Percentiles rank a stretch among this genome's conserved stretches.
phyloP scores from a whole-genome alignment of 2,797 vertebrate genomes.

The Anguilla obscura region DNA sequence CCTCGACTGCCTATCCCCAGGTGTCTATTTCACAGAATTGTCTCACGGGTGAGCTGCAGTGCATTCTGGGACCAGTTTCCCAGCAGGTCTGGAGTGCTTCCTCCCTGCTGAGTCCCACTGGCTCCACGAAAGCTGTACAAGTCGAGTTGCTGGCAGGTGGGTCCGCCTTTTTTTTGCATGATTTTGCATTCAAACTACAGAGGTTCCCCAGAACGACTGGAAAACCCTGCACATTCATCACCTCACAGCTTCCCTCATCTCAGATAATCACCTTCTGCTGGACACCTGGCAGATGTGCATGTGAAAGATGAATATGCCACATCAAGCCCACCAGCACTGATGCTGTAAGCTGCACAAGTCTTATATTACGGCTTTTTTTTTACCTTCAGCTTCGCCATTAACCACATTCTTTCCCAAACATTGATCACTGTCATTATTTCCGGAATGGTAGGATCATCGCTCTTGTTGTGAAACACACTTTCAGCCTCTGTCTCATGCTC shows the following conservation, averaged over 20 bases:
- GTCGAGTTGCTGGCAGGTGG: not conserved
- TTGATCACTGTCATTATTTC: not conserved
- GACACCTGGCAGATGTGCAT: not conserved
- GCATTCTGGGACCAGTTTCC: conserved; percentile 27
- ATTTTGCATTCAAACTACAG: conserved; percentile 2
- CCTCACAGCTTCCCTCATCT: not conserved
- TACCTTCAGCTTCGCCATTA: not conserved
- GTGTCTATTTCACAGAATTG: conserved; percentile 16
- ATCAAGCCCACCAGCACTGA: not conserved
- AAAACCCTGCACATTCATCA: conserved; percentile 5
- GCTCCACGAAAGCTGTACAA: conserved; percentile 7
- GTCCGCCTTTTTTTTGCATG: conserved; percentile 11
- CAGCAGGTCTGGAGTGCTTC: conserved; percentile 19
- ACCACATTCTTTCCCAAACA: not conserved
- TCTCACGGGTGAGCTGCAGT: conserved; percentile 5
- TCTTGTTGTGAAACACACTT: no score
- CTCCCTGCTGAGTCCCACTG: not conserved
- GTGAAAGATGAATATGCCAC: not conserved
- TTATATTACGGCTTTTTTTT: not conserved
- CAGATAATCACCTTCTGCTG: conserved; percentile 18
- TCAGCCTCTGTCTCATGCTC: no score
- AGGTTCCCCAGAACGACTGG: not conserved
- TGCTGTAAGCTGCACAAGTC: not conserved
- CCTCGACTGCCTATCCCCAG: conserved; percentile 18
- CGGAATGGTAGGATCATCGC: not conserved